phyloP scores from a whole-genome alignment of 2,888 invertebrate genomes.

The Drosophila merina region DNA sequence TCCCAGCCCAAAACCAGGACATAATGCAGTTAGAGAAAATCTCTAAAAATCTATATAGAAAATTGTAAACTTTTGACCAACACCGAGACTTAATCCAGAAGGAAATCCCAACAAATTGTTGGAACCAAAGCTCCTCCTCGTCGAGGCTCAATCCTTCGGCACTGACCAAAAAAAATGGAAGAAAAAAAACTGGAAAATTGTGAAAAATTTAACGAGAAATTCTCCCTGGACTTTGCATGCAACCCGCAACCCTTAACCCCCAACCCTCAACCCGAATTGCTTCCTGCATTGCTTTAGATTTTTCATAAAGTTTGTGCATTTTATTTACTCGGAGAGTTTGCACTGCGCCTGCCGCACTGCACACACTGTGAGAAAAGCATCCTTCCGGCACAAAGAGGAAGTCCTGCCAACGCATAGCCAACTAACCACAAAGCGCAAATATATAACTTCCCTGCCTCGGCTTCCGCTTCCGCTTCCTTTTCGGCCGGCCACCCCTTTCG shows the following conservation, averaged over 20 bases:
- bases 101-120: constrained; percentile 43
- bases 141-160: constrained; percentile 1
- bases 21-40: constrained; percentile 38
- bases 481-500: too few relatives aligned
- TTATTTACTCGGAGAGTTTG: constrained; percentile 40
- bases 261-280: constrained; percentile 7
- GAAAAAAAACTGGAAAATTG: constrained; percentile 4
- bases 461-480: not conserved
- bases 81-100: constrained; percentile 43
- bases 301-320: constrained; percentile 70
- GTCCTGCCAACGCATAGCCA: constrained; percentile 52
- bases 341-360: not conserved
- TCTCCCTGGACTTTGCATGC: not conserved
- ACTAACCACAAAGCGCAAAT: constrained; percentile 69
- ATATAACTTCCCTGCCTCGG: constrained; percentile 40
- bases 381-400: constrained; percentile 26
- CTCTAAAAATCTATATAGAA: constrained; percentile 14
- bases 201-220: constrained; percentile 32
- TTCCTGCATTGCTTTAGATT: constrained; percentile 61
- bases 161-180: not conserved
- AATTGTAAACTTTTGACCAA: constrained; percentile 45
- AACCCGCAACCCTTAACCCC: too few relatives aligned
- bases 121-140: constrained; percentile 25
- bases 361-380: not conserved
- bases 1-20: constrained; percentile 33